Evolutionary conservation across 2,797 vertebrate genomes (phyloP).

Genomic region (Euphonia xanthogaster): DNA sequence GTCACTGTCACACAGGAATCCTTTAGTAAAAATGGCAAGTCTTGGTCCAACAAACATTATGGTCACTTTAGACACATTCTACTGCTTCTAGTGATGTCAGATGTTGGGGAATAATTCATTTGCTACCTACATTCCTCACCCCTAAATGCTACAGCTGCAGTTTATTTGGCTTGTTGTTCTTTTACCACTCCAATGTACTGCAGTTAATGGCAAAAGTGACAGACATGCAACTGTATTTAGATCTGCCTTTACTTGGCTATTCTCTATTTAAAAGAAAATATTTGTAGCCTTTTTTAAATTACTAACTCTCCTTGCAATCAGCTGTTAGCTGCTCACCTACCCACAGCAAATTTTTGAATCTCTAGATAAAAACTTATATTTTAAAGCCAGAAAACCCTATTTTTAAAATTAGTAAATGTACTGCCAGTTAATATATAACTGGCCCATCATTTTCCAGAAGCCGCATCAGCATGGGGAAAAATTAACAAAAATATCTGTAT

Average conservation of each 20-base stretch:
- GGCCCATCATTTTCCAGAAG: background rate
- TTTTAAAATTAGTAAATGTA: background rate
- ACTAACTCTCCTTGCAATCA: background rate
- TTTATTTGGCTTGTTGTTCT: background rate
- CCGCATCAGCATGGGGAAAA: background rate
- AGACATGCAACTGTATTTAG: background rate
- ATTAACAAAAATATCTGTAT: background rate
- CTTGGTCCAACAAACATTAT: background rate
- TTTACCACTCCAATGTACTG: background rate
- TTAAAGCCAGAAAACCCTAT: background rate
- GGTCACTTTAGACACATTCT: background rate
- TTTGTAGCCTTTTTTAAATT: background rate
- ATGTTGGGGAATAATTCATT: background rate
- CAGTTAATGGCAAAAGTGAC: background rate
- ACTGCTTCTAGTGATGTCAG: background rate
- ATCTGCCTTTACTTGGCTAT: background rate
- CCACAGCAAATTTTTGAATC: background rate
- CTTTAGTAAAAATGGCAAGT: background rate
- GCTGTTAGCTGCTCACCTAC: background rate
- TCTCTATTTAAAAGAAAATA: background rate
- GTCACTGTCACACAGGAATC: background rate
- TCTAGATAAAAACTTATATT: background rate
- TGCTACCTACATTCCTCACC: background rate
- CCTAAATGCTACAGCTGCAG: background rate
- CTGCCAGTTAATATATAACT: background rate